Evolutionary conservation across 1,140 invertebrate species (phyloP), one percentile per base, ranked within the genome.

Genomic region (Ceratitis capitata): DNA sequence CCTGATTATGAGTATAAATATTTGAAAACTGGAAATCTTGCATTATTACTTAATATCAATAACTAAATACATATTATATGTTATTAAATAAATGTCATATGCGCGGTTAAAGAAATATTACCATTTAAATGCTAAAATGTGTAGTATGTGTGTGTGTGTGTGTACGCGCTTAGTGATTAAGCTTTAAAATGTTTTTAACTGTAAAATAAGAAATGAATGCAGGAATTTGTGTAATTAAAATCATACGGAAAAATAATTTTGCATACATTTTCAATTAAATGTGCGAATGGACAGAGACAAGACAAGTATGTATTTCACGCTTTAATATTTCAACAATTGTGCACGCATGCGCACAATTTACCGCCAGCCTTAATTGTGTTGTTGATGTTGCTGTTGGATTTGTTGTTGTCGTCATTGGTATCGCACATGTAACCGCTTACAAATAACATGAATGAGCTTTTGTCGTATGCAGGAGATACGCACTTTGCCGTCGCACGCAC

Each of bases 181-280:
- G 32, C 16, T 35, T 69, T 69, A 39, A 39, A 56, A 39, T 61
- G 14, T 53, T 53, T 69, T 69, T 16, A 35, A 69, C 16, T 14
- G 58, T 26, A 10, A 61, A 61, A 2, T n/a, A 42, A 78, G 69
- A 42, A 45, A 78, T 16, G 39, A 78, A 78, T 78, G 42, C 39
- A 1, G 7, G 39, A 78, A 78, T 78, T 78, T 10, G n/a, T 78
- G 39, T 45, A 78, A 78, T 45, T 78, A 78, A 78, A 78, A 45
- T 9, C 69, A 78, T 45, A 78, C 12, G 69, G 69, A 42, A 78
- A 78, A 23, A 47, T 45, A 42, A 35, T 45, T 78, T 78, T 78
- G 39, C 69, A 78, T 78, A 78, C 69, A 78, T 26, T 78, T 45
- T 78, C n/a, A 78, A 78, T 78, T 26, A 78, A 64, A 45, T 45